phyloP scores from a whole-genome alignment of 2,113 vertebrate species.

The Spea bombifrons region DNA sequence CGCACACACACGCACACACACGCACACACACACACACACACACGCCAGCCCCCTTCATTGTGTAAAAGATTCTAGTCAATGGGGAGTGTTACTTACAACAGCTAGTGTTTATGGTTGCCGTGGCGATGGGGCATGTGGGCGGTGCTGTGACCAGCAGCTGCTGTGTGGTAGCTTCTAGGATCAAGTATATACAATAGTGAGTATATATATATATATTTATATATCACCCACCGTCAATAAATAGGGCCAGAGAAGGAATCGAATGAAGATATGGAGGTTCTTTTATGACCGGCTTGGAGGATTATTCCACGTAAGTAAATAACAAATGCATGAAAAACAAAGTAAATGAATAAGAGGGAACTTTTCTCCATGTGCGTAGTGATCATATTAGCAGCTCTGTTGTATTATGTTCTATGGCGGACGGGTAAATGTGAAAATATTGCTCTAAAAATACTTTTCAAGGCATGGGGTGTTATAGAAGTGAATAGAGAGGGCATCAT shows the following conservation, averaged over 20 bases:
- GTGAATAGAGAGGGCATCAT: background rate
- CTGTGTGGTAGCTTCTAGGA: slow-evolving; percentile 3
- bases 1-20: background rate
- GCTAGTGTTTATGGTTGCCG: slow-evolving; percentile 61
- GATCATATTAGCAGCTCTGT: too few relatives aligned
- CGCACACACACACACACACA: background rate
- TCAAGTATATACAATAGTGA: background rate
- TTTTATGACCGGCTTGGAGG: background rate
- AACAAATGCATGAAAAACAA: background rate
- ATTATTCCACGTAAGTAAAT: slow-evolving; percentile 2
- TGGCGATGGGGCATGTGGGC: slow-evolving; percentile 50
- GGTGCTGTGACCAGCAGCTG: slow-evolving; percentile 19
- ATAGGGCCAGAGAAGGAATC: background rate
- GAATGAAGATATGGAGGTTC: background rate
- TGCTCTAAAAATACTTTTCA: too few relatives aligned
- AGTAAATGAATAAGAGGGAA: background rate
- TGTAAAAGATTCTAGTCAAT: slow-evolving; percentile 3
- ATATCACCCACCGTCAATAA: background rate
- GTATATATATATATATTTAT: background rate
- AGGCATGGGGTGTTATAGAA: background rate
- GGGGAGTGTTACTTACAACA: slow-evolving; percentile 19
- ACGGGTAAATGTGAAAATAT: too few relatives aligned
- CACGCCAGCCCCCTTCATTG: slow-evolving; percentile 5
- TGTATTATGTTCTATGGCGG: too few relatives aligned
- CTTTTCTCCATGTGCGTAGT: background rate